Evolutionary conservation across 92 coral and sea anemone genomes (phyloP).

Genomic region (Epizoanthus ramosus): DNA sequence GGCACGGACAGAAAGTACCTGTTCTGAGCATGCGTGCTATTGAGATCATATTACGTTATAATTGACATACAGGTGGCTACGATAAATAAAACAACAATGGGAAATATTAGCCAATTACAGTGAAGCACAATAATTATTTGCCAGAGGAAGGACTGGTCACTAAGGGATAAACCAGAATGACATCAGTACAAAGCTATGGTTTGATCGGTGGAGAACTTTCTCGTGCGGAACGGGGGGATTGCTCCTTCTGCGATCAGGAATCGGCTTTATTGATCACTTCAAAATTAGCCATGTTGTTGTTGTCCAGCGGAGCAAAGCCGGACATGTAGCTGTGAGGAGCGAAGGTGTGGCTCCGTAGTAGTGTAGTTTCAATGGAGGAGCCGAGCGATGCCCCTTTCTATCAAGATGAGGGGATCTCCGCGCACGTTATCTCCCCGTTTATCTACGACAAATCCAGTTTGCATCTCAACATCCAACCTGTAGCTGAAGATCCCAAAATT

Average conservation of each 20-base stretch:
- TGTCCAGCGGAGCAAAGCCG: constrained; percentile 39
- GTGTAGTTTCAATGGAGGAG: constrained; percentile 92
- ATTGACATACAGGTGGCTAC: constrained; percentile 65
- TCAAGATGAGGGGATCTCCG: constrained; percentile 91
- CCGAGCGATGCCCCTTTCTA: constrained; percentile 92
- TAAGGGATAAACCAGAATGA: constrained; percentile 27
- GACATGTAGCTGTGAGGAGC: constrained; percentile 58
- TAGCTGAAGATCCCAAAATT: constrained; percentile 80
- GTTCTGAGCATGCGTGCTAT: constrained; percentile 54
- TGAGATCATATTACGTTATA: constrained; percentile 91
- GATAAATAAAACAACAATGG: constrained; percentile 62
- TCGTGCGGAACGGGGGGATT: constrained; percentile 29
- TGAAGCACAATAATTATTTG: not conserved
- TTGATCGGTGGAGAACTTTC: constrained; percentile 8
- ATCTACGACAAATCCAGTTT: constrained; percentile 85
- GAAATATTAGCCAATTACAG: constrained; percentile 62
- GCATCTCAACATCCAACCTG: constrained; percentile 88
- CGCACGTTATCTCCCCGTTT: constrained; percentile 91
- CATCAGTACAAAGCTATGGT: constrained; percentile 40
- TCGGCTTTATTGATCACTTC: constrained; percentile 9
- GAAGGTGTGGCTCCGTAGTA: constrained; percentile 49
- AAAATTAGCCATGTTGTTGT: constrained; percentile 15
- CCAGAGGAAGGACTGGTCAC: constrained; percentile 26
- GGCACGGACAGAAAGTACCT: not conserved
- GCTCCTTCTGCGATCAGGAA: constrained; percentile 21